These are phyloP conservation scores for Lacanobia oleracea DNA, from an alignment of 2,888 invertebrate species.

Conservation along the genomic window DNA sequence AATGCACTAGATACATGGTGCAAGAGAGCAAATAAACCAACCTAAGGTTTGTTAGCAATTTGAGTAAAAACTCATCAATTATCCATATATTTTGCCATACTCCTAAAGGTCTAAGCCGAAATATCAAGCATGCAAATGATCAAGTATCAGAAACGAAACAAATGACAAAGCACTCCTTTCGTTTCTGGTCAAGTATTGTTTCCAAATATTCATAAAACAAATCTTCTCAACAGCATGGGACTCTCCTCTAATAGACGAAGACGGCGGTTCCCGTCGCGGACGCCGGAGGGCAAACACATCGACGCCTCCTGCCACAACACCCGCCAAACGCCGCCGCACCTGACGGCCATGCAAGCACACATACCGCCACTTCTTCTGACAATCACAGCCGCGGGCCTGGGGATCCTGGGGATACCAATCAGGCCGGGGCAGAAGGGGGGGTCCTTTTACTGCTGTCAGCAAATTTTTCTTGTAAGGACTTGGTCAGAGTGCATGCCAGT, in stretches of 20 bases:
- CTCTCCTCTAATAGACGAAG: conserved; percentile 82
- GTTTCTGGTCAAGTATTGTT: no score
- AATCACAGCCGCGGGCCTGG: conserved; percentile 65
- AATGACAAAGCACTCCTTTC: no score
- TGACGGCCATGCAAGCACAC: conserved; percentile 79
- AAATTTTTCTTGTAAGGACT: conserved; percentile 66
- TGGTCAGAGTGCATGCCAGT: not conserved
- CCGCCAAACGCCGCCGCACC: conserved; percentile 84
- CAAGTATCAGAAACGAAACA: no score
- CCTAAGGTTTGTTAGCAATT: no score
- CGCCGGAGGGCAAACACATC: conserved; percentile 83
- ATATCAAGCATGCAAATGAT: no score
- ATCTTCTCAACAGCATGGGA: conserved; percentile 77
- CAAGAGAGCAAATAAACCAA: no score
- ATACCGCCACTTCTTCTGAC: conserved; percentile 84
- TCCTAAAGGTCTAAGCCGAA: no score
- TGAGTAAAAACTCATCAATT: no score
- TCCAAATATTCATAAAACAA: no score
- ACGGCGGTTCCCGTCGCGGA: conserved; percentile 79
- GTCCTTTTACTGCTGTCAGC: conserved; percentile 59
- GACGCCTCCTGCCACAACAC: conserved; percentile 83
- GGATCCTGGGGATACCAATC: conserved; percentile 40
- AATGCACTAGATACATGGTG: no score
- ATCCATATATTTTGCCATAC: no score
- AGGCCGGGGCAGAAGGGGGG: conserved; percentile 55